Evolutionary conservation across 2,113 vertebrate genomes (phyloP), one percentile per base, ranked within the genome.

Genomic region (Corynorhinus townsendii): DNA sequence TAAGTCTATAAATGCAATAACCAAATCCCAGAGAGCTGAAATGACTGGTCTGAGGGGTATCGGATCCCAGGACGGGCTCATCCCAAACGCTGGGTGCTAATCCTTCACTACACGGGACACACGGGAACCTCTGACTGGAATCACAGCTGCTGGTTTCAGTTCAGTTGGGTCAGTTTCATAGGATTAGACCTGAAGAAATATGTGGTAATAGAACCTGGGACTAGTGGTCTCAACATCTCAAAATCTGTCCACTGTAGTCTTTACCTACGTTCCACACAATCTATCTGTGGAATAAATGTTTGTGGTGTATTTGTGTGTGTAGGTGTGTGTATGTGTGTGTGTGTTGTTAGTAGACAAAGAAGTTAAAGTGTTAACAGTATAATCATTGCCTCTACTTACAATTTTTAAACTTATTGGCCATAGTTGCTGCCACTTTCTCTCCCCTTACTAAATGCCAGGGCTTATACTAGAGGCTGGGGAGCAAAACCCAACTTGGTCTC

Each of bases 31-130:
- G 20, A 69, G 2, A 69, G 2, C 7, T 11, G 11, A 64, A 24
- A 17, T 24, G 22, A 43, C 28, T 8, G 62, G 6, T 45, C 45
- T 45, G 15, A 52, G 24, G 10, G 17, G 0, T 43, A 15, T 54
- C 7, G 38, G 43, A 40, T 19, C 43, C 56, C 24, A 26, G 26
- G 5, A 9, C 0, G 2, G 20, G 45, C 30, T 12, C 10, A 28
- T 16, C 35, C 15, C 9, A n/a, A 62, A 45, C 2, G 0, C 3
- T 12, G 2, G 43, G 4, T 10, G 33, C 17, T 20, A 3, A n/a
- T 28, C 20, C 54, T 4, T 66, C 19, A 33, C 7, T 56, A 3
- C 5, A 30, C 11, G 15, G 14, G 3, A 4, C 14, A 22, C 0
- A 7, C 7, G 9, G 0, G 4, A 19, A 83, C 22, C 0, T 14